These are phyloP conservation scores for Charadrius vociferus DNA, from an alignment of 2,113 vertebrate species.

Conservation along the genomic window DNA sequence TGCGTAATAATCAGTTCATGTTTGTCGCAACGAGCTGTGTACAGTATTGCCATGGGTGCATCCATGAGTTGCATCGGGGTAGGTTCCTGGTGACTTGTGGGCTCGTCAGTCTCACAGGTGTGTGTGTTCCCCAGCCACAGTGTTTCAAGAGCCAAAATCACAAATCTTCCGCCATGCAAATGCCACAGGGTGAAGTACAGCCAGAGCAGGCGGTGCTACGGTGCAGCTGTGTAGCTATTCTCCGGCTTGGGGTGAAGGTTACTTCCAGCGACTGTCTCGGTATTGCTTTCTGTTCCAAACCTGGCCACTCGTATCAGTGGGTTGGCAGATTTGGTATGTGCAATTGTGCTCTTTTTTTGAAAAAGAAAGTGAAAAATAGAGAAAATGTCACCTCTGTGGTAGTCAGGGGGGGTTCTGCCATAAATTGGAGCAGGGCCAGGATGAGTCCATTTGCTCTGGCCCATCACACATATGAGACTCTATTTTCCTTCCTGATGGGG, in stretches of 20 bases:
- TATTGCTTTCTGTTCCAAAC: not conserved
- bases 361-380: not conserved
- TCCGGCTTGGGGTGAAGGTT: not conserved
- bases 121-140: not conserved
- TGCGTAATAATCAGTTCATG: not conserved
- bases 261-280: not conserved
- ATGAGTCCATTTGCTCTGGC: not conserved
- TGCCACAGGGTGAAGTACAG: not conserved
- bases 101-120: not conserved
- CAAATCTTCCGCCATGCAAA: not conserved
- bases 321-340: not conserved
- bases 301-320: not conserved
- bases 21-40: not conserved
- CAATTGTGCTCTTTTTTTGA: not conserved
- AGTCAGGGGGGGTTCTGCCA: not conserved
- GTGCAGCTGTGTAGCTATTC: not conserved
- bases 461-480: not conserved
- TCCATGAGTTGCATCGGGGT: not conserved
- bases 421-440: not conserved
- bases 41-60: not conserved
- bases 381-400: not conserved
- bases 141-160: not conserved
- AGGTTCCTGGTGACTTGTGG: not conserved
- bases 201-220: fast-evolving
- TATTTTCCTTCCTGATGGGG: not conserved